phyloP scores from a whole-genome alignment of 1,140 invertebrate species.

The Hyles vespertilio region DNA sequence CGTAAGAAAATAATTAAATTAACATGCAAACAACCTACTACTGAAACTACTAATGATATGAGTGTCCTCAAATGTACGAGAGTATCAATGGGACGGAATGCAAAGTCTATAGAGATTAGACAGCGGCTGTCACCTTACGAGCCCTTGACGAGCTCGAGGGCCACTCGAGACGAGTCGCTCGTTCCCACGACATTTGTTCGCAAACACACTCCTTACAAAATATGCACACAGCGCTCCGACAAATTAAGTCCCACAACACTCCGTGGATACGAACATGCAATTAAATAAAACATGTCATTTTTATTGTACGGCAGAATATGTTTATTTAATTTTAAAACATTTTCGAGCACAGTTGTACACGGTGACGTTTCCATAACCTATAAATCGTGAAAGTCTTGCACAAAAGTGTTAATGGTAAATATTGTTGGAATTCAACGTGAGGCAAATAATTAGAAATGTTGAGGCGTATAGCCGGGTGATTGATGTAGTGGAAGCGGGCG shows the following conservation, averaged over 20 bases:
- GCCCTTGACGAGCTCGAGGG: slow-evolving; percentile 45
- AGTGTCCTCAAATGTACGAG: slow-evolving; percentile 19
- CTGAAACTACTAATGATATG: too few relatives aligned
- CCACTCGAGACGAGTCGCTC: slow-evolving; percentile 58
- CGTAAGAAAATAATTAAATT: too few relatives aligned
- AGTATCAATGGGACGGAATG: slow-evolving; percentile 43
- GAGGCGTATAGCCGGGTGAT: slow-evolving; percentile 68
- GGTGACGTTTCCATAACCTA: too few relatives aligned
- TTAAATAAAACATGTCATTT: neutral
- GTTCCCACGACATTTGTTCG: slow-evolving; percentile 51
- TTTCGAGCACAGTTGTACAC: too few relatives aligned
- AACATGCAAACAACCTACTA: too few relatives aligned
- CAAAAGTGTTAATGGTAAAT: slow-evolving; percentile 8
- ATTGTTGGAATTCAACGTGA: slow-evolving; percentile 32
- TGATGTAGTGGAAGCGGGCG: slow-evolving; percentile 69
- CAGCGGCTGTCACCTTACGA: slow-evolving; percentile 58
- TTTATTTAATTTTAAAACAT: too few relatives aligned
- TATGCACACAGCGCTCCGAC: slow-evolving; percentile 33
- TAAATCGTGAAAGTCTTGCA: neutral
- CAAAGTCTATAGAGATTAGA: slow-evolving; percentile 50
- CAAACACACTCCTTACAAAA: slow-evolving; percentile 57
- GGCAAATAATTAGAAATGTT: slow-evolving; percentile 74
- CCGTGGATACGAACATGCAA: neutral
- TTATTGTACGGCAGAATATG: too few relatives aligned
- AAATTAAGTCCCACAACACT: neutral